A percentile compares a stretch with the other conserved stretches of the same genome.
phyloP scores from a whole-genome alignment of 2,888 invertebrate genomes.

The Candidula unifasciata region DNA sequence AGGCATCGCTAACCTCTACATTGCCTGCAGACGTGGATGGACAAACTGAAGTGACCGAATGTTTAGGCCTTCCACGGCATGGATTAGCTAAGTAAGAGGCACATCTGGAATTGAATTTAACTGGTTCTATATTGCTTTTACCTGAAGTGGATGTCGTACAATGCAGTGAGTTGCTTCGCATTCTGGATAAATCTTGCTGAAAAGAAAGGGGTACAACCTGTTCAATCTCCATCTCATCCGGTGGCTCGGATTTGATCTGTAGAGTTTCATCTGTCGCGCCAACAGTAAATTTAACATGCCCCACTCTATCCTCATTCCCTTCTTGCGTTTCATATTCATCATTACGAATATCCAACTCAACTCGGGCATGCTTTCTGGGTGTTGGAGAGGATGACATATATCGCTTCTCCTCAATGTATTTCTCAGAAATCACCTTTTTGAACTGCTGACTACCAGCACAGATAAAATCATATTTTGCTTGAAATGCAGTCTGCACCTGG shows the following conservation, averaged over 20 bases:
- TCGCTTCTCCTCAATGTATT: slow-evolving; percentile 3
- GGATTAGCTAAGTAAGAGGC: not conserved
- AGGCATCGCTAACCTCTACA: not conserved
- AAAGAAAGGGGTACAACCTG: not conserved
- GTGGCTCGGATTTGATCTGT: slow-evolving; percentile 30
- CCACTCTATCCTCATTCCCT: not conserved
- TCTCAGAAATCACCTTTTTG: slow-evolving; percentile 3
- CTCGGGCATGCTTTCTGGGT: not conserved
- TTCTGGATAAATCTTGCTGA: not conserved
- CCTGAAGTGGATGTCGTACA: not conserved
- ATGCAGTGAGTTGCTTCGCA: slow-evolving; percentile 14
- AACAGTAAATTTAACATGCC: not conserved
- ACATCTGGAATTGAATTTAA: not conserved
- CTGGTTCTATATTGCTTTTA: not conserved
- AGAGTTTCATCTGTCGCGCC: not conserved
- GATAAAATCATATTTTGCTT: not conserved
- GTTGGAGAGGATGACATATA: slow-evolving; percentile 9
- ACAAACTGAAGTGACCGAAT: not conserved
- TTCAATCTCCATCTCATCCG: slow-evolving; percentile 6
- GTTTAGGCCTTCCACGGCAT: not conserved
- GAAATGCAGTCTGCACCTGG: not conserved
- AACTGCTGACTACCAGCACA: not conserved
- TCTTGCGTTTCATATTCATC: not conserved
- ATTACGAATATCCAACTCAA: not conserved
- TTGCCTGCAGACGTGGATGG: not conserved